Percentiles rank a stretch among this genome's conserved stretches.
Conservation (phyloP, 2,113 vertebrate species). For the Erythrocebus patas region DNA sequence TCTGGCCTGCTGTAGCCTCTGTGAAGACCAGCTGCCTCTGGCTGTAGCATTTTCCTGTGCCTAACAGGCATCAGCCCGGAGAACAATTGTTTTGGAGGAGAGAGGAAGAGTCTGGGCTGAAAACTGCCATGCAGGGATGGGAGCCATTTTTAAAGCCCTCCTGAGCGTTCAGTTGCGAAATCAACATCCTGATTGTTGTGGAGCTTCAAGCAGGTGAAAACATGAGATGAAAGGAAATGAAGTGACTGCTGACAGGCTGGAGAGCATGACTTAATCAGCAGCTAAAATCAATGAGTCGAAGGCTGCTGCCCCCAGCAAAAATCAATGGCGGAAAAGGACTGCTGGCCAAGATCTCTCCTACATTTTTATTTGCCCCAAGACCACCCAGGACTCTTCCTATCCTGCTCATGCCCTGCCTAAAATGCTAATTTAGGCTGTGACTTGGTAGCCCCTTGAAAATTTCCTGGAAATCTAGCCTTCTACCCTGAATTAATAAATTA, state of each 20-base stretch:
- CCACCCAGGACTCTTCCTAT: slow-evolving; percentile 22
- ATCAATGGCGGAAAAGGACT: slow-evolving; percentile 44
- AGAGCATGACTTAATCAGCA: slow-evolving; percentile 62
- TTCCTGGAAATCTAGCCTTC: background rate
- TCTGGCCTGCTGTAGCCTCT: slow-evolving; percentile 29
- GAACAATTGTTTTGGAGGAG: slow-evolving; percentile 7
- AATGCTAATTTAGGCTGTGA: background rate
- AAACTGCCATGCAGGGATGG: background rate
- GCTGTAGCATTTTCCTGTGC: background rate
- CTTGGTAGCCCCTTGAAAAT: background rate
- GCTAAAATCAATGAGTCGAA: slow-evolving; percentile 57
- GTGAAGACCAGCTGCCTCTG: slow-evolving; percentile 8
- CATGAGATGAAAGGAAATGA: slow-evolving; percentile 53
- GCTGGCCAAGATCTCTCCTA: background rate
- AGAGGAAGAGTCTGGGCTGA: background rate
- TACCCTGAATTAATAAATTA: slow-evolving; percentile 4
- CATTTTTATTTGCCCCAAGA: slow-evolving; percentile 19
- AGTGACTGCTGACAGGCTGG: slow-evolving; percentile 43
- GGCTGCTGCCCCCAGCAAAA: slow-evolving; percentile 68
- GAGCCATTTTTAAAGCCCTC: slow-evolving; percentile 35
- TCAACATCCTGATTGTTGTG: background rate
- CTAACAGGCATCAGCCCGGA: background rate
- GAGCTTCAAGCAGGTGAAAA: slow-evolving; percentile 38
- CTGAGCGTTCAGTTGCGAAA: background rate
- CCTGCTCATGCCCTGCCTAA: background rate